Evolutionary conservation across 1,140 invertebrate genomes (phyloP).

Genomic region (Trichogramma pretiosum): DNA sequence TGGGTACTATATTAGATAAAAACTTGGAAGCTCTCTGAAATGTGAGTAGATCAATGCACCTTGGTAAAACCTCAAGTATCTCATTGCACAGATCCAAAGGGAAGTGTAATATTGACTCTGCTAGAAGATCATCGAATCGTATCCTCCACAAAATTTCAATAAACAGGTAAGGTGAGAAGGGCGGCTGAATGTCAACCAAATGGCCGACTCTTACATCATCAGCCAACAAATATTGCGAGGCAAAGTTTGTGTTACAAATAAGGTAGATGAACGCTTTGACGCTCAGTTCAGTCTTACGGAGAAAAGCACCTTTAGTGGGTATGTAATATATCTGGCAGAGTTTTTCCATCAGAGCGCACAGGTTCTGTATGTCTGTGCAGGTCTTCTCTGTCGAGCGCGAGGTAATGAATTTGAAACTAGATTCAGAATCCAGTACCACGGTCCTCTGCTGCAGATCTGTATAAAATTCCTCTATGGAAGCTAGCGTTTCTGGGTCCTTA

Average conservation of each 20-base stretch:
- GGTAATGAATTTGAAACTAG: no score
- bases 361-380: constrained; percentile 21
- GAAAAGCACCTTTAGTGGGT: constrained; percentile 8
- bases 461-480: constrained; percentile 26
- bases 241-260: constrained; percentile 36
- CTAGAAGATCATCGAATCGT: constrained; percentile 31
- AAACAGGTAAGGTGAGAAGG: constrained; percentile 35
- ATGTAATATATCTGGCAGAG: constrained; percentile 20
- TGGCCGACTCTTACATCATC: constrained; percentile 30
- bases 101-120: constrained; percentile 28
- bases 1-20: constrained; percentile 19
- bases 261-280: constrained; percentile 29
- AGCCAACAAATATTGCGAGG: constrained; percentile 24
- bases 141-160: constrained; percentile 34
- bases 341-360: constrained; percentile 22
- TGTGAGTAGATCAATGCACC: constrained; percentile 26
- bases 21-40: constrained; percentile 23
- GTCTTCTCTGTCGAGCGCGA: constrained; percentile 31
- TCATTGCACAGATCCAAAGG: constrained; percentile 36
- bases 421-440: no score
- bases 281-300: constrained; percentile 17
- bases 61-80: constrained; percentile 26
- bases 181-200: constrained; percentile 34
- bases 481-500: no score
- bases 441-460: constrained; percentile 29